Evolutionary conservation across 2,797 vertebrate genomes (phyloP), one percentile per base, ranked within the genome.

Genomic region (Parotocinclus haroldoi): DNA sequence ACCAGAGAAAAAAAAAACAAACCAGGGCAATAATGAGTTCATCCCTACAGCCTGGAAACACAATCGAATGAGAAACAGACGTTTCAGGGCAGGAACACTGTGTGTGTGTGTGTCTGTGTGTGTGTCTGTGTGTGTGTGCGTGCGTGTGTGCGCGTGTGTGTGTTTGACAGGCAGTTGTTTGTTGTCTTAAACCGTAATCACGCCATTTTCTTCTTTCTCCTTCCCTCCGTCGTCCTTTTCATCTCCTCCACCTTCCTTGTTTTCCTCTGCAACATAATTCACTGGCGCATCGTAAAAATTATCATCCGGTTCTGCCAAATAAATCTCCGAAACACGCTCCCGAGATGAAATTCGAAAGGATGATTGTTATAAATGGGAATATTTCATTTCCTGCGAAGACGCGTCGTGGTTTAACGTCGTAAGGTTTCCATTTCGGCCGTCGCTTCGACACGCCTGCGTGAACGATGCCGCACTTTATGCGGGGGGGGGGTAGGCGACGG

Each of bases 21-120:
- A 77, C 72, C 74, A 73, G 69, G 83, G 78, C 71, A 76, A 75
- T 83, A 79, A 81, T 80, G 73, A 66, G 64, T 53, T 75, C 75
- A 51, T 45, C 68, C 50, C 62, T 59, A 66, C 67, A 65, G 80
- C 81, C 59, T 71, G 74, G 83, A 81, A 80, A 74, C 10, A 63
- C 59, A 72, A 76, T 80, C 72, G 76, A 80, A 81, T 78, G 72
- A 50, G 55, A 54, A 65, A 57, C 58, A 68, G 19, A 62, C 75
- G 18, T 68, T 61, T 57, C 10, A 51, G 45, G 27, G 42, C 14
- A 55, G 16, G 42, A 48, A 46, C 63, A 17, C 7, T 14, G 48
- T 58, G 48, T 58, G 54, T 63, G 39, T 53, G 39, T 54, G 55
- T 36, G 56, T 46, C 54, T 59, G 56, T 66, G 39, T 65, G 37